phyloP scores from a whole-genome alignment of 2,797 vertebrate species.

The Buphagus erythrorhynchus region DNA sequence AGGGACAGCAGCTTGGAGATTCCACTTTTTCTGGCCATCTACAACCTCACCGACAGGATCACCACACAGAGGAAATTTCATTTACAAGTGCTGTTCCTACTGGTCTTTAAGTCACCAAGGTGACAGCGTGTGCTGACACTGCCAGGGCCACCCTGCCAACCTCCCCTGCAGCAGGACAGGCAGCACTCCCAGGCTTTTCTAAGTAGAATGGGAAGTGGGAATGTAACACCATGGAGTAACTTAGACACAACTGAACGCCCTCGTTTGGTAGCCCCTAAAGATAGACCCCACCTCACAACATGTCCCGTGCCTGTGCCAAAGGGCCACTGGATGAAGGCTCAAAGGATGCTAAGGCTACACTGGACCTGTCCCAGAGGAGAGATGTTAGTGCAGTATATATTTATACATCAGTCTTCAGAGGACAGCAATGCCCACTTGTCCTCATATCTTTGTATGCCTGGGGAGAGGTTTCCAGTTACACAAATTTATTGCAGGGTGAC shows the following conservation, averaged over 20 bases:
- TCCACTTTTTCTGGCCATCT: neutral
- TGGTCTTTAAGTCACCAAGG: neutral
- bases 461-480: slow-evolving; percentile 69
- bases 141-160: neutral
- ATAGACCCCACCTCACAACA: neutral
- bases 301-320: fast-evolving
- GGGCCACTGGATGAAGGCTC: neutral
- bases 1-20: neutral
- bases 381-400: neutral
- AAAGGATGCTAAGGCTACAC: neutral
- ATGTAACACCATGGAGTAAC: neutral
- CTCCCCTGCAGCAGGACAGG: neutral
- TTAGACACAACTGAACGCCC: neutral
- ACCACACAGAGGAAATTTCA: neutral
- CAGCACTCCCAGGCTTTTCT: neutral
- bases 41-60: neutral
- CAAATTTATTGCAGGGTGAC: slow-evolving; percentile 75
- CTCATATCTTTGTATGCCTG: slow-evolving; percentile 1
- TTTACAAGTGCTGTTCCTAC: neutral
- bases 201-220: fast-evolving
- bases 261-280: neutral
- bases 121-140: neutral
- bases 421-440: slow-evolving; percentile 57
- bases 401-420: slow-evolving; percentile 49
- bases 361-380: neutral